Base-by-base conservation (phyloP, 2,888 invertebrate species). In the Cantharis rufa region DNA sequence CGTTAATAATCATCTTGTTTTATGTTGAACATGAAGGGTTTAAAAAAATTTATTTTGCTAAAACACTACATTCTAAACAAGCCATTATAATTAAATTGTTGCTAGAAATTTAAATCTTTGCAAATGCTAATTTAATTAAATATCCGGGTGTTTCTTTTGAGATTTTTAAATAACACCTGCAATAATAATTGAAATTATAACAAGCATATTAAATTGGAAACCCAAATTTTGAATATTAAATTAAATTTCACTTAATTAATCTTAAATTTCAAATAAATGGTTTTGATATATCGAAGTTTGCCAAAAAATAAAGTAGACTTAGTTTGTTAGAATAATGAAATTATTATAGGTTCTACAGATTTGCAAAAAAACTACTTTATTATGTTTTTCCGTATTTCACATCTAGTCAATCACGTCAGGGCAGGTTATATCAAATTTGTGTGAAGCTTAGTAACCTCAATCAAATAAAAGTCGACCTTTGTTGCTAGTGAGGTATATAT, bases 1-100 rank as follows among this genome's bases (percentile, higher is more conserved):
- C 77, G 70, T 63, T 74, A 71, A 28, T 69, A 64, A 77, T 73
- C 77, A 68, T 69, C 70, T 66, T 70, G 16, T 61, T 74, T 74
- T 66, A 66, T 66, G 18, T 66, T 66, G 64, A 21, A 66, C 24
- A 18, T 66, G 18, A 66, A 66, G 64, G 64, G 24, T 66, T 66
- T 66, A 21, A 66, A 66, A 64, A 66, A 66, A 66, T 66, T 21
- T 66, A n/a, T 24, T 63, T 63, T 5, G 0, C 15, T 63, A 3
- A 63, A 63, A 16, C 63, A 63, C 2, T 10, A 11, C 63, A 63
- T 48, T n/a, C 48, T 32, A 48, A 48, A 48, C n/a, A 2, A 48
- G n/a, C n/a, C 48, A 2, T 48, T n/a, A 48, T 48, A 48, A 48
- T 48, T 48, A 48, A 48, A 48, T n/a, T 48, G n/a, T n/a, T 48